Evolutionary conservation across 2,113 vertebrate species (phyloP).

Genomic region (Ramphastos sulfuratus): DNA sequence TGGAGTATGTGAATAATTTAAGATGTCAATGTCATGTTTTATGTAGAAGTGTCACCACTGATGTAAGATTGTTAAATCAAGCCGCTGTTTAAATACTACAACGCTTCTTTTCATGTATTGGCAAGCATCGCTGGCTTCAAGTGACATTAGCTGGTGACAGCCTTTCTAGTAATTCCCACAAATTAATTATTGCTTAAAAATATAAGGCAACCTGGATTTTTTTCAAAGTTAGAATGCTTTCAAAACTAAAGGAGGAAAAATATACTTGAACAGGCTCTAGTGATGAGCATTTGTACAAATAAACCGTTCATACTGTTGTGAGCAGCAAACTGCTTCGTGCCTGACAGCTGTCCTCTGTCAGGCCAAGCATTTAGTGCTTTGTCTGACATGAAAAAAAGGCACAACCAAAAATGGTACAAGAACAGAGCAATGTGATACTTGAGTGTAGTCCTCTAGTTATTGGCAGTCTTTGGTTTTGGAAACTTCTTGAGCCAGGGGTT

Average conservation of each 20-base stretch:
- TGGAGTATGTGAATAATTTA: background rate
- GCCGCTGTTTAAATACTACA: background rate
- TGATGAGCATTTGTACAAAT: background rate
- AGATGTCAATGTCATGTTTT: background rate
- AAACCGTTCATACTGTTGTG: background rate
- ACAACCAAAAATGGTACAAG: background rate
- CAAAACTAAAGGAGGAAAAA: background rate
- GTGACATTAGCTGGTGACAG: background rate
- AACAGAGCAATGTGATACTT: background rate
- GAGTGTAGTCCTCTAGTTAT: background rate
- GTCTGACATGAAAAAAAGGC: background rate
- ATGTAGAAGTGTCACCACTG: background rate
- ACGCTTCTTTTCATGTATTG: background rate
- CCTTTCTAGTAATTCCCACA: background rate
- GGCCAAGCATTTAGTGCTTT: background rate
- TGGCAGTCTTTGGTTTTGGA: background rate
- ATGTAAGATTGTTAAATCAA: background rate
- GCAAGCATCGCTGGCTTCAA: background rate
- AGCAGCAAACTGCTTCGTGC: background rate
- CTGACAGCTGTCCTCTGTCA: constrained; percentile 38
- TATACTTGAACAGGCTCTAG: background rate
- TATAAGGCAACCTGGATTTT: background rate
- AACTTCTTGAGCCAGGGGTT: constrained; percentile 28
- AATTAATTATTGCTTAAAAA: background rate
- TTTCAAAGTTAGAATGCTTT: background rate